Percentiles rank a stretch among this genome's conserved stretches.
These are phyloP conservation scores for Trogon surrucura DNA, from an alignment of 2,113 vertebrate genomes.

Conservation along the genomic window DNA sequence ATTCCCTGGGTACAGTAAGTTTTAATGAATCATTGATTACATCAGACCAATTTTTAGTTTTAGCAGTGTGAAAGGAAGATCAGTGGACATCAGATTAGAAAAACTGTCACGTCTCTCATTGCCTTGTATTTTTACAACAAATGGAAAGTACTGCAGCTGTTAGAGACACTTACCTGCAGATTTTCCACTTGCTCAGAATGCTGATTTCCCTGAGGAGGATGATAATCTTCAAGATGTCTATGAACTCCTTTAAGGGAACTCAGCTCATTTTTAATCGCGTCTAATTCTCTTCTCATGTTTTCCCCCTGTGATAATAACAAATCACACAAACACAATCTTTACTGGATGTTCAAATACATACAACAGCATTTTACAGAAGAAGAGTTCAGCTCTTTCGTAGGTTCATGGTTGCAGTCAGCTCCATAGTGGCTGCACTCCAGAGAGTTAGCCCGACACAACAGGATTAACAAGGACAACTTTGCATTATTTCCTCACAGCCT, in stretches of 20 bases:
- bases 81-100: background rate
- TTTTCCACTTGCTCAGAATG: slow-evolving; percentile 41
- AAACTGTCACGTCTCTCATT: background rate
- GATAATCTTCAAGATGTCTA: slow-evolving; percentile 65
- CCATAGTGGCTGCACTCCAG: background rate
- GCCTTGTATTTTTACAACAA: background rate
- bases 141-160: background rate
- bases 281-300: slow-evolving; percentile 67
- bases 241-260: slow-evolving; percentile 69
- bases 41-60: background rate
- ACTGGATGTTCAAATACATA: background rate
- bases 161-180: slow-evolving; percentile 64
- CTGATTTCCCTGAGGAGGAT: slow-evolving; percentile 35
- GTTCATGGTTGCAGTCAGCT: background rate
- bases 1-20: background rate
- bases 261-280: slow-evolving; percentile 72
- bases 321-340: background rate
- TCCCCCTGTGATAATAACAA: slow-evolving; percentile 72
- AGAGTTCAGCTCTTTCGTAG: background rate
- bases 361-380: background rate
- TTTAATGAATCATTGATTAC: background rate
- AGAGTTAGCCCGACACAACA: background rate
- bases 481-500: background rate
- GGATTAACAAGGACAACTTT: background rate
- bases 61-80: background rate